Conservation (phyloP, 1,140 invertebrate species). For the Oryzaephilus surinamensis region DNA sequence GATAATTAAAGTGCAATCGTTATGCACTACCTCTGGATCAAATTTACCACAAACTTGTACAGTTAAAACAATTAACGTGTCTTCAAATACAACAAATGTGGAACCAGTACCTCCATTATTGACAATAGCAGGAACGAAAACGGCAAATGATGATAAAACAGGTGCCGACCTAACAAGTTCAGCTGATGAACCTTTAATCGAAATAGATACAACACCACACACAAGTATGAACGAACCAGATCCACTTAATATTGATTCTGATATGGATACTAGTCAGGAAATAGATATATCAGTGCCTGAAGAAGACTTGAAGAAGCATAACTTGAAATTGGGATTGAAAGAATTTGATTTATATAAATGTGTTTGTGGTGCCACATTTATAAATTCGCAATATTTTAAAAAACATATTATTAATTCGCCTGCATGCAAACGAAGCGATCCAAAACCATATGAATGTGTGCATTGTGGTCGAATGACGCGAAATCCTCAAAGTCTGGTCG, state of each 20-base stretch:
- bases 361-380: constrained; percentile 36
- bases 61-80: no score
- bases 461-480: constrained; percentile 44
- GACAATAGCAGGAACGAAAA: no score
- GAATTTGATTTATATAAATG: constrained; percentile 24
- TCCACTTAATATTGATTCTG: no score
- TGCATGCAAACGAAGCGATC: constrained; percentile 3
- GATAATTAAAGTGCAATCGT: no score
- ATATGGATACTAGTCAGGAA: not conserved
- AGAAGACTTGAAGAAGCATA: not conserved
- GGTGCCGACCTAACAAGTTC: constrained; percentile 9
- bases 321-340: constrained; percentile 14
- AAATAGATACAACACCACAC: no score
- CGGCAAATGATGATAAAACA: no score
- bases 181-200: no score
- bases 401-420: constrained; percentile 40
- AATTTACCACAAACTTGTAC: no score
- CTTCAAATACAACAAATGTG: no score
- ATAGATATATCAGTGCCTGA: not conserved
- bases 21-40: no score
- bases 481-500: constrained; percentile 23
- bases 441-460: constrained; percentile 34
- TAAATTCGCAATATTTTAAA: constrained; percentile 32
- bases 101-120: no score
- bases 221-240: no score